Percentiles rank a stretch among this genome's conserved stretches.
Conservation (phyloP, 2,113 vertebrate genomes). For the Zosterops japonicus region DNA sequence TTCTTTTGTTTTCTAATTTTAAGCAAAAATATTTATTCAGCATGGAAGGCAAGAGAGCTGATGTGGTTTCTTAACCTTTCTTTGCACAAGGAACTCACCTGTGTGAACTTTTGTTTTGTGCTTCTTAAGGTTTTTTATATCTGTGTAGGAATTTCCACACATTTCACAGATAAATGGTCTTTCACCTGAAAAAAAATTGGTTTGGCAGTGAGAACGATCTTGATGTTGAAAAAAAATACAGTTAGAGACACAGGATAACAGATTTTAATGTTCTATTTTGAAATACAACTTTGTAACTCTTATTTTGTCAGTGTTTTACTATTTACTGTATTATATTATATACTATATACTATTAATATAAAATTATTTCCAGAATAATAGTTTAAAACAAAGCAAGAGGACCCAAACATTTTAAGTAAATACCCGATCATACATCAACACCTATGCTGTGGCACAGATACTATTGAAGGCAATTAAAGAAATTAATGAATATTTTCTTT, state of each 20-base stretch:
- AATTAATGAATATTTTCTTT: background rate
- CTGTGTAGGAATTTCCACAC: conserved; percentile 94
- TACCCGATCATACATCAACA: background rate
- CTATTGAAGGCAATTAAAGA: background rate
- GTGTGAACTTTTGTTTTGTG: conserved; percentile 92
- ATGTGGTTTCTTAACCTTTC: background rate
- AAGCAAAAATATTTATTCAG: background rate
- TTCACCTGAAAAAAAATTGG: conserved; percentile 80
- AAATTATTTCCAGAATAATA: background rate
- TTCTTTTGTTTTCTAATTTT: background rate
- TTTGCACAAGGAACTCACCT: conserved; percentile 70
- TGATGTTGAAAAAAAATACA: background rate
- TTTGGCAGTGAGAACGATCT: background rate
- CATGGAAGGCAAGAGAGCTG: background rate
- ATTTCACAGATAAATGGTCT: conserved; percentile 94
- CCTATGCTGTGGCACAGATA: accelerated
- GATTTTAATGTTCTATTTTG: background rate
- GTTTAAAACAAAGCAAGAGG: background rate
- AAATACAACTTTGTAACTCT: background rate
- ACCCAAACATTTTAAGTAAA: background rate
- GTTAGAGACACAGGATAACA: background rate
- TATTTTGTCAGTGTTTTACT: background rate
- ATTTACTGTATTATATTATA: too few relatives aligned
- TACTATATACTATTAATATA: background rate
- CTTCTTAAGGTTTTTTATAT: conserved; percentile 96